Conservation (phyloP, 2,888 invertebrate species). For the Drosophila buzzatii region DNA sequence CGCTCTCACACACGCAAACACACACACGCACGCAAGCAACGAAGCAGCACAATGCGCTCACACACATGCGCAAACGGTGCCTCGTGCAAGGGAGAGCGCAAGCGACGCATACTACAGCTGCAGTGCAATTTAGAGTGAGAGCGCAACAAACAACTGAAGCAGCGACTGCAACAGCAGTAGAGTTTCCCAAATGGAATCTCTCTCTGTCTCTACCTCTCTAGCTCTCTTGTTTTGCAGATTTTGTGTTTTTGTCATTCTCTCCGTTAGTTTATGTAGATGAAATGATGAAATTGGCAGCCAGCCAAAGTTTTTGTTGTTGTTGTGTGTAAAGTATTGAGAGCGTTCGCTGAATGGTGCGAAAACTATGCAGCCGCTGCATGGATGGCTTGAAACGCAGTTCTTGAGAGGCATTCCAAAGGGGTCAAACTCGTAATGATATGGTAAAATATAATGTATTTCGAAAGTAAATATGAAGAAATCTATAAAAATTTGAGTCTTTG, state of each 20-base stretch:
- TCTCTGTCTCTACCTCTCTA: background rate
- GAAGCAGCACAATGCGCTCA: background rate
- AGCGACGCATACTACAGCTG: background rate
- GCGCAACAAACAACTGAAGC: constrained; percentile 38
- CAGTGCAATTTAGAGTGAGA: constrained; percentile 62
- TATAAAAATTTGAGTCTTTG: background rate
- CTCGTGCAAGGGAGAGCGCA: constrained; percentile 48
- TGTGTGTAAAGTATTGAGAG: constrained; percentile 42
- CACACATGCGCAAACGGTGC: constrained; percentile 32
- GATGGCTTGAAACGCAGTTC: constrained; percentile 9
- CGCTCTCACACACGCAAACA: constrained; percentile 4
- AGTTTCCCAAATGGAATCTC: constrained; percentile 37
- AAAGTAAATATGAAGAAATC: constrained; percentile 15
- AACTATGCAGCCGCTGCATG: constrained; percentile 22
- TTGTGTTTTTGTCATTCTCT: constrained; percentile 26
- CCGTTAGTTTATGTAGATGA: constrained; percentile 27
- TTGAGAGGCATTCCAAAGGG: constrained; percentile 19
- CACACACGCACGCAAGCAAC: constrained; percentile 1
- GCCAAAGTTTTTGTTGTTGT: constrained; percentile 34
- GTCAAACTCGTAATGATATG: constrained; percentile 9
- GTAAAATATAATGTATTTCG: background rate
- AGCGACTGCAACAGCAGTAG: constrained; percentile 22
- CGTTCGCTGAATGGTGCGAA: constrained; percentile 20
- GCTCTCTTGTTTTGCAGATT: background rate
- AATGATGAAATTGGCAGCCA: constrained; percentile 54